Conservation (phyloP, 92 coral and sea anemone species). For the Zoanthus sociatus region DNA sequence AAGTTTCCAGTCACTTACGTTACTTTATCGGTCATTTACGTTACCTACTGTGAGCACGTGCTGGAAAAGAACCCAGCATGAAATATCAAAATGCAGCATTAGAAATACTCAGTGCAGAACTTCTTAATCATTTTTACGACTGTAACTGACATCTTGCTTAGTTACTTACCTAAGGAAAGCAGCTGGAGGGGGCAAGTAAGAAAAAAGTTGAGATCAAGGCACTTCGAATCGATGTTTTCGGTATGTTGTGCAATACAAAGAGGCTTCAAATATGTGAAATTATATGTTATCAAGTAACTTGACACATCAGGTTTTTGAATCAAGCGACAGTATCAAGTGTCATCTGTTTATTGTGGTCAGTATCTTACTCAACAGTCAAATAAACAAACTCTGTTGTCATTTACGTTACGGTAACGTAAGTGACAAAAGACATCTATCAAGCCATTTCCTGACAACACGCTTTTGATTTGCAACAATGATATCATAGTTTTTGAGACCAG, state of each 20-base stretch:
- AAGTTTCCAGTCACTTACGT: slow-evolving; percentile 11
- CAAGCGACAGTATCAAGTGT: neutral
- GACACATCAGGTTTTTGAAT: slow-evolving; percentile 8
- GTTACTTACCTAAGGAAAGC: slow-evolving; percentile 33
- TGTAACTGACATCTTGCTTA: slow-evolving; percentile 13
- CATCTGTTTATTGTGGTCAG: neutral
- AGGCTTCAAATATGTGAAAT: slow-evolving; percentile 19
- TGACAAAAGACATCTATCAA: too few relatives aligned
- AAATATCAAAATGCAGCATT: too few relatives aligned
- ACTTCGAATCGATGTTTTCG: too few relatives aligned
- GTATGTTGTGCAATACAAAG: neutral
- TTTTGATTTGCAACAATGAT: neutral
- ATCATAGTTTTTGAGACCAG: neutral
- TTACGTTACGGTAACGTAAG: too few relatives aligned
- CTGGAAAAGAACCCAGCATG: neutral
- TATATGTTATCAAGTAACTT: slow-evolving; percentile 2
- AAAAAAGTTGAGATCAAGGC: slow-evolving; percentile 6
- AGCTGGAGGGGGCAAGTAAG: slow-evolving; percentile 2
- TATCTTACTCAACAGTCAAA: too few relatives aligned
- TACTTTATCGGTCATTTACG: slow-evolving; percentile 15
- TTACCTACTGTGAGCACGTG: slow-evolving; percentile 2
- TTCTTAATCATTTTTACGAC: slow-evolving; percentile 3
- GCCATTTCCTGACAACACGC: neutral
- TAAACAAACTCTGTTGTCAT: too few relatives aligned
- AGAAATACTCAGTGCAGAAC: slow-evolving; percentile 14